These are phyloP conservation scores for Xanthorhoe designata DNA, from an alignment of 2,888 invertebrate species.

Conservation along the genomic window DNA sequence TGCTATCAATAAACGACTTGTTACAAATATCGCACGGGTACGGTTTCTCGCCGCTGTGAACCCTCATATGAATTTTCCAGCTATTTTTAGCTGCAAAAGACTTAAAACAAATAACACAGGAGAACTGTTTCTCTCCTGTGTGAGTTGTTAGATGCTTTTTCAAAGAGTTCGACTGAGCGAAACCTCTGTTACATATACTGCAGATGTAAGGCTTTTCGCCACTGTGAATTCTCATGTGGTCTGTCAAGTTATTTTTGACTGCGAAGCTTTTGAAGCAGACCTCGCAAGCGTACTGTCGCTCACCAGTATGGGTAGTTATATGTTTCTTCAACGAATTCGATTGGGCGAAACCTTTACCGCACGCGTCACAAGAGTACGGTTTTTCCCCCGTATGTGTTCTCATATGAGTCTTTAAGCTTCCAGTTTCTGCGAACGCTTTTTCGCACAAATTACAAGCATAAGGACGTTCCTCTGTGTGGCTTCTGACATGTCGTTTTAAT, in stretches of 20 bases:
- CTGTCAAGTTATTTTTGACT: conserved; percentile 30
- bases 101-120: conserved; percentile 26
- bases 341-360: conserved; percentile 31
- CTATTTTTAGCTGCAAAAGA: conserved; percentile 27
- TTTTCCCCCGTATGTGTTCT: conserved; percentile 31
- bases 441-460: conserved; percentile 27
- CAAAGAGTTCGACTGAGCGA: conserved; percentile 21
- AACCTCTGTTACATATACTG: conserved; percentile 18
- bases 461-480: conserved; percentile 28
- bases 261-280: conserved; percentile 32
- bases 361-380: conserved; percentile 31
- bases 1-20: conserved; percentile 33
- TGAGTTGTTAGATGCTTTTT: conserved; percentile 30
- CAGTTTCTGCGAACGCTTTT: conserved; percentile 25
- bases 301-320: conserved; percentile 31
- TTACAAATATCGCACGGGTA: conserved; percentile 27
- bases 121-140: conserved; percentile 23
- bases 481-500: conserved; percentile 28
- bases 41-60: conserved; percentile 30
- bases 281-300: conserved; percentile 23
- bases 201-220: conserved; percentile 31
- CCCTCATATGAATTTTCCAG: conserved; percentile 30
- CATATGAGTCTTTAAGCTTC: conserved; percentile 32
- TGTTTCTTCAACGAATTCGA: conserved; percentile 31
- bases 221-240: conserved; percentile 34